Base-by-base conservation (phyloP, 2,888 invertebrate genomes). In the Drosophila ustulata region DNA sequence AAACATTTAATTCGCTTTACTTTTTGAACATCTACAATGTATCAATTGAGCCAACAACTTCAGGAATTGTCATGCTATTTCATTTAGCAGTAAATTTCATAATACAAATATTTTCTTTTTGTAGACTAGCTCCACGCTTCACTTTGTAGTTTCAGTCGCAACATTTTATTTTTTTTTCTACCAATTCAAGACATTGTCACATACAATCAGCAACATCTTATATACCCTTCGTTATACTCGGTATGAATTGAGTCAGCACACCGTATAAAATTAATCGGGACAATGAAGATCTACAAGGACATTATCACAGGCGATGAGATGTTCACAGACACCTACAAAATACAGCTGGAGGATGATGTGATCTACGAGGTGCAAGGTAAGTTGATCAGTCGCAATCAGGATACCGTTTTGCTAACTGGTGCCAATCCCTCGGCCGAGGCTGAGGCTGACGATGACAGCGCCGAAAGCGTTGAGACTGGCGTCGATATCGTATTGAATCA, bases 281-380 rank as follows among this genome's bases (percentile, higher is more conserved):
- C 7, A n/a, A 98, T 98, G 98, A 97, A 94, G 93, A 97, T 98
- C 94, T 98, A 95, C 94, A 98, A 98, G 94, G 98, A 98, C 94
- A 95, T 97, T 94, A 96, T 98, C 93, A 97, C 97, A 89, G 97
- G 98, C 90, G 99, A 99, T 93, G 99, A 99, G 94, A 97, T 99
- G 96, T 98, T 98, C 94, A 98, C 98, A 66, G 99, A 99, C 93
- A 95, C 97, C 59, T 98, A 97, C 93, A 98, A 96, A 94, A 95
- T 98, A 87, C 97, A 98, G 93, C 93, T 98, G 82, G 94, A 98
- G 47, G 98, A 98, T 92, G 97, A 97, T 92, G 97, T 98, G 52
- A 92, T 98, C 69, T 98, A 98, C 91, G 98, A 98, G 95, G 98
- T 99, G 69, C 96, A 96, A 91, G 98, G 98, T 90, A 97, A 94